These are phyloP conservation scores for Rotaria macrura DNA, from an alignment of 2,888 invertebrate genomes.

Conservation along the genomic window DNA sequence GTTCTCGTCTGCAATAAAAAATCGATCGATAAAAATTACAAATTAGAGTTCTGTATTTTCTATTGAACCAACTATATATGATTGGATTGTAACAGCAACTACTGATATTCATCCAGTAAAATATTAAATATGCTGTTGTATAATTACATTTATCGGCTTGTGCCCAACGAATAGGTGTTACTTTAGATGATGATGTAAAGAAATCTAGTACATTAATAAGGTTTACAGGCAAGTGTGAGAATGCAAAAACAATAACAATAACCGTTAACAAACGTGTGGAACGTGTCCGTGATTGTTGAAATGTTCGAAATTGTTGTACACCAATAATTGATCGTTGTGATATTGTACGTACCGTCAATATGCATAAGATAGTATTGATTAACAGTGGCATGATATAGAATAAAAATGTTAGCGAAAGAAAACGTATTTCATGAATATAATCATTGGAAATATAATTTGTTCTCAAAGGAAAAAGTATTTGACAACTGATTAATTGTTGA, in stretches of 20 bases:
- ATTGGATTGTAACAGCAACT: neutral
- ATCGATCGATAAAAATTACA: neutral
- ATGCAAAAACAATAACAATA: neutral
- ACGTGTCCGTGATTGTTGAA: neutral
- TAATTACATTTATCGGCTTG: neutral
- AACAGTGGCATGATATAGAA: neutral
- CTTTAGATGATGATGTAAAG: neutral
- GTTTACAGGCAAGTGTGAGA: neutral
- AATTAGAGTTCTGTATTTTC: neutral
- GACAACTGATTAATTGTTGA: neutral
- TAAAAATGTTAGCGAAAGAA: neutral
- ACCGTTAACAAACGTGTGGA: neutral
- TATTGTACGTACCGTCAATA: neutral
- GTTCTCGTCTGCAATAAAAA: neutral
- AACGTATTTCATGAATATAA: neutral
- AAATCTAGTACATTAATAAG: neutral
- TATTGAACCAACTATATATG: neutral
- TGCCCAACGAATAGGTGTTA: neutral
- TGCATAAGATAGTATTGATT: neutral
- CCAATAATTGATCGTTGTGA: neutral
- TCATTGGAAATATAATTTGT: neutral
- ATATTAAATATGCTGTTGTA: neutral
- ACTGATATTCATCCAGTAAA: neutral
- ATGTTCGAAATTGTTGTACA: neutral
- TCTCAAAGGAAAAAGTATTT: neutral